Evolutionary conservation across 2,113 vertebrate species (phyloP), one percentile per base, ranked within the genome.

Genomic region (Xenopus borealis): DNA sequence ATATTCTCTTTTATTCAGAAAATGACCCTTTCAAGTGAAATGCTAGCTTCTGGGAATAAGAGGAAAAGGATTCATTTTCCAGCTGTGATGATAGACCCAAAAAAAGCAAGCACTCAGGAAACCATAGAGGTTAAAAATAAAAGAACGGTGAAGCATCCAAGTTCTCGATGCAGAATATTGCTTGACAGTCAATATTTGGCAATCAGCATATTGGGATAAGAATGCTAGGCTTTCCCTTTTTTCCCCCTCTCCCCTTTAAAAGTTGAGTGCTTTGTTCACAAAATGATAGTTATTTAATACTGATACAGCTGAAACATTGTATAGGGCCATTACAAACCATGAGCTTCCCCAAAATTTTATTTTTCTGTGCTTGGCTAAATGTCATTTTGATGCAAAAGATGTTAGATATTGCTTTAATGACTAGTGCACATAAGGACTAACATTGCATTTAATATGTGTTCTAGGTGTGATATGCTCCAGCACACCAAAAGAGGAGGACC

Each of bases 21-120:
- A 67, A 74, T 79, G 81, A 84, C 72, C 83, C 82, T 0, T 83
- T 88, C 83, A 82, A 69, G 20, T 81, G 81, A 76, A 85, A 87
- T 78, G 78, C 82, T 72, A 83, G 78, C 82, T 85, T 81, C 79
- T 23, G 82, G 79, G 68, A 73, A 72, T 78, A 80, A 79, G 81
- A 79, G 82, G 16, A 12, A 0, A 17, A 83, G 78, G 79, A 82
- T 84, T 80, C 72, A 78, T 83, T 72, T 69, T 45, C 50, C 81
- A 64, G 81, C 69, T 71, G n/a, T 8, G 0, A 76, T 53, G 81
- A 85, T 18, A 74, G 80, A 83, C 79, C 77, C 66, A 62, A 79
- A 78, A 81, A 67, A 80, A 78, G 72, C 75, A 78, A 74, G 59
- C 72, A 63, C 81, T 12, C 69, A 68, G 27, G 73, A 82, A 75